phyloP scores from a whole-genome alignment of 2,888 invertebrate species.

The Pyrrhia umbra region DNA sequence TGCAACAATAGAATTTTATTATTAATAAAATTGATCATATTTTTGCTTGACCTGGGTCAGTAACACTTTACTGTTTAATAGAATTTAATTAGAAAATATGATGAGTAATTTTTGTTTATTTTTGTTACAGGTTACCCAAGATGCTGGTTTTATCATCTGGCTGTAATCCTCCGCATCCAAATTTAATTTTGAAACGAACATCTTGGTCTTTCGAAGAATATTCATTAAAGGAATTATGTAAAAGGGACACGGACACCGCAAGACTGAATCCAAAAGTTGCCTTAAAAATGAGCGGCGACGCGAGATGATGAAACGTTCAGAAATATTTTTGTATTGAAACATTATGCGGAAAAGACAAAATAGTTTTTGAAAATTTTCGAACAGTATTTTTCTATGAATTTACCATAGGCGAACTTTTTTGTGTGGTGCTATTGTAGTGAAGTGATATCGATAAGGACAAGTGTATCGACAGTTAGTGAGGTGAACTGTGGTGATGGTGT shows the following conservation, averaged over 20 bases:
- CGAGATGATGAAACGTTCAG: constrained; percentile 78
- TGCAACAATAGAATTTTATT: neutral
- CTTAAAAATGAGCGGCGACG: constrained; percentile 80
- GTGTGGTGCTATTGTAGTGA: constrained; percentile 81
- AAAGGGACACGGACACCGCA: constrained; percentile 64
- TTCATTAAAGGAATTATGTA: constrained; percentile 69
- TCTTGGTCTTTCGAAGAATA: constrained; percentile 47
- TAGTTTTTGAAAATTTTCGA: constrained; percentile 72
- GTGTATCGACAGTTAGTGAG: constrained; percentile 73
- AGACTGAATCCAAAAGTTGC: constrained; percentile 83
- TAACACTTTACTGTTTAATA: constrained; percentile 15
- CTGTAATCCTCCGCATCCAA: constrained; percentile 63
- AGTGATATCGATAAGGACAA: constrained; percentile 71
- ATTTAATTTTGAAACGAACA: constrained; percentile 55
- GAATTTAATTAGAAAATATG: neutral
- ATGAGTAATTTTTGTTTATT: constrained; percentile 38
- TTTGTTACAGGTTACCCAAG: constrained; percentile 82
- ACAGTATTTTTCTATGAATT: constrained; percentile 76
- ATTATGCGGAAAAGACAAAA: constrained; percentile 71
- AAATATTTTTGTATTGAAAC: constrained; percentile 72
- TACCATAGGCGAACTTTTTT: constrained; percentile 64
- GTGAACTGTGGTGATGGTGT: constrained; percentile 73
- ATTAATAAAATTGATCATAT: neutral
- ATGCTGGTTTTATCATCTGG: constrained; percentile 78
- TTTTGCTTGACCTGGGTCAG: constrained; percentile 34